Conservation (phyloP, 2,113 vertebrate species). For the Tachysurus fulvidraco region DNA sequence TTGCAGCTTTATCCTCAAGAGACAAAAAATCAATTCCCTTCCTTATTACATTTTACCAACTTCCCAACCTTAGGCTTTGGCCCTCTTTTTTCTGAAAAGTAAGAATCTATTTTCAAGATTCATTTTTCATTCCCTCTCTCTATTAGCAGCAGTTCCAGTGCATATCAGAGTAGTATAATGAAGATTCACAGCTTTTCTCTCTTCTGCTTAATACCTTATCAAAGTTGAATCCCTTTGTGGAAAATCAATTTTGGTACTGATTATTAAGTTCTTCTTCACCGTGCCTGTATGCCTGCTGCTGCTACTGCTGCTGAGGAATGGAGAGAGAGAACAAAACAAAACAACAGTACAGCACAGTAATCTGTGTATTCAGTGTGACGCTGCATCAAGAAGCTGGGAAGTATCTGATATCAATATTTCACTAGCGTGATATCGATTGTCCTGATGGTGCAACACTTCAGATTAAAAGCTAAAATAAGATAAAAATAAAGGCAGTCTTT, state of each 20-base stretch:
- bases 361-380: constrained; percentile 45
- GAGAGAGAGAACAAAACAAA: not conserved
- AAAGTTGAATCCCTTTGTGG: constrained; percentile 79
- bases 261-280: constrained; percentile 78
- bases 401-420: constrained; percentile 54
- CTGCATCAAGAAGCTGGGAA: constrained; percentile 42
- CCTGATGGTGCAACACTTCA: constrained; percentile 47
- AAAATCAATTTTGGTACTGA: constrained; percentile 83
- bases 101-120: constrained; percentile 59
- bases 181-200: constrained; percentile 80
- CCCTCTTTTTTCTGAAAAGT: constrained; percentile 47
- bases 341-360: constrained; percentile 22
- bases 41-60: constrained; percentile 32
- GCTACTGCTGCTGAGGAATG: constrained; percentile 23
- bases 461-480: constrained; percentile 14
- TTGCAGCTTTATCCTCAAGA: constrained; percentile 39
- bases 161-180: constrained; percentile 79
- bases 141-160: constrained; percentile 69
- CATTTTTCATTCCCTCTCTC: constrained; percentile 57
- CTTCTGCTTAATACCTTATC: constrained; percentile 81
- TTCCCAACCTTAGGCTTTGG: constrained; percentile 43
- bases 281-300: constrained; percentile 63
- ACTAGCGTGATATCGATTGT: constrained; percentile 49
- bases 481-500: constrained; percentile 8
- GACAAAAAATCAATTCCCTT: constrained; percentile 43